Base-by-base conservation (phyloP, 2,888 invertebrate species). In the Drosophila birchii region DNA sequence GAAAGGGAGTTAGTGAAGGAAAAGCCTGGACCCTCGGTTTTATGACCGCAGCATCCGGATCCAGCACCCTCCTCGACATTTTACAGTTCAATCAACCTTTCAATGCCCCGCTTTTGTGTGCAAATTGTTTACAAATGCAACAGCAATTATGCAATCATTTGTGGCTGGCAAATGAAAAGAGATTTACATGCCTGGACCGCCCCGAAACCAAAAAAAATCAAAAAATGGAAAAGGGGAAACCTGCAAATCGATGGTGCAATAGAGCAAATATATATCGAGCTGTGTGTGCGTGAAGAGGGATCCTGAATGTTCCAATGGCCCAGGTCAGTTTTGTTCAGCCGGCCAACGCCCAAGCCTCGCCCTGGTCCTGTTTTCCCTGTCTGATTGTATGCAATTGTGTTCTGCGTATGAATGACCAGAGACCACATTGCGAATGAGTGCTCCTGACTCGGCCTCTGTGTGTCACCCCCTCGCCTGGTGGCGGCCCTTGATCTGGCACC, bases 101-200 rank as follows among this genome's bases (percentile, higher is more conserved):
- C 81, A 86, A 79, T 63, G 70, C 53, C 76, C 59, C 68, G 62
- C 73, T 79, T 73, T 82, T 85, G 82, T 86, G 75, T 57, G 45
- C 86, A 86, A 83, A 83, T 83, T 83, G 86, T 86, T 83, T 84
- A 81, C 86, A 84, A 86, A 86, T 86, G 84, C 78, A 84, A 75
- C 79, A 71, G 85, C 84, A 86, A 87, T 84, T 84, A 84, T 84
- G 84, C 79, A 84, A 87, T 84, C 85, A 84, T 84, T 84, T 84
- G 79, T 87, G 78, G 74, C 76, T 59, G 69, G 72, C 84, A 81
- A 83, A 83, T 83, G 79, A 86, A 82, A 79, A 79, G 79, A 79
- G 86, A 86, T 83, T 82, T 82, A 83, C 86, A 83, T 86, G 47
- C 54, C 39, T 43, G 57, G 26, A 39, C 6, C 18, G 14, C 32